A percentile compares a stretch with the other conserved stretches of the same genome.
These are phyloP conservation scores for Athalia circularis DNA, from an alignment of 2,888 invertebrate genomes.

Conservation along the genomic window DNA sequence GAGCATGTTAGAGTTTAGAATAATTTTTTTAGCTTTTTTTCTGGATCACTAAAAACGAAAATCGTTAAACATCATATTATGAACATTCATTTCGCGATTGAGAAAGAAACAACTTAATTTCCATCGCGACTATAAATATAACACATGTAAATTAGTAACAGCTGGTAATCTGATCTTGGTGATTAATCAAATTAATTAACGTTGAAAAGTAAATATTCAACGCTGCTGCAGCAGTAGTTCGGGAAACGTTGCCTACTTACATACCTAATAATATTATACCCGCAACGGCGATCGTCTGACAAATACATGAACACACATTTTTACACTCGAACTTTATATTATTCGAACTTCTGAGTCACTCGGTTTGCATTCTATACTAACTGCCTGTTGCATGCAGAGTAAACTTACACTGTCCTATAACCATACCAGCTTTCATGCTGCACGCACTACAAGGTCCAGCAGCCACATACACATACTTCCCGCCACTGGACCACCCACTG, in stretches of 20 bases:
- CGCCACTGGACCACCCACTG: slow-evolving; percentile 12
- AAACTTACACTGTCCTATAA: no score
- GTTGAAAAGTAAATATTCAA: no score
- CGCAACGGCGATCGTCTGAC: not conserved
- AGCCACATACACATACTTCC: not conserved
- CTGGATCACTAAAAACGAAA: not conserved
- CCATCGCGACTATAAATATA: not conserved
- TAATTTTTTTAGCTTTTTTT: not conserved
- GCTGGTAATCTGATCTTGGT: no score
- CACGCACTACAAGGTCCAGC: not conserved
- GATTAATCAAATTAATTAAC: no score
- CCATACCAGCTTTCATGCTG: not conserved
- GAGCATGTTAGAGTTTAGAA: no score
- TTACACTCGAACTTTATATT: no score
- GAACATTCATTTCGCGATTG: not conserved
- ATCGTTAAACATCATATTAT: not conserved
- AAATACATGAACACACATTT: no score
- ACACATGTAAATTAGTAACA: not conserved
- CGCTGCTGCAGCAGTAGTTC: no score
- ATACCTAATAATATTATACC: not conserved
- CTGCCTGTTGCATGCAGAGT: no score
- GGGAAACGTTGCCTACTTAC: no score
- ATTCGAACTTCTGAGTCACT: no score
- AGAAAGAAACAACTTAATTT: not conserved
- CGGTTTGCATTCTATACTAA: no score